These are phyloP conservation scores for Chrysogorgia sp. DNA, from an alignment of 92 coral and sea anemone species.

Conservation along the genomic window DNA sequence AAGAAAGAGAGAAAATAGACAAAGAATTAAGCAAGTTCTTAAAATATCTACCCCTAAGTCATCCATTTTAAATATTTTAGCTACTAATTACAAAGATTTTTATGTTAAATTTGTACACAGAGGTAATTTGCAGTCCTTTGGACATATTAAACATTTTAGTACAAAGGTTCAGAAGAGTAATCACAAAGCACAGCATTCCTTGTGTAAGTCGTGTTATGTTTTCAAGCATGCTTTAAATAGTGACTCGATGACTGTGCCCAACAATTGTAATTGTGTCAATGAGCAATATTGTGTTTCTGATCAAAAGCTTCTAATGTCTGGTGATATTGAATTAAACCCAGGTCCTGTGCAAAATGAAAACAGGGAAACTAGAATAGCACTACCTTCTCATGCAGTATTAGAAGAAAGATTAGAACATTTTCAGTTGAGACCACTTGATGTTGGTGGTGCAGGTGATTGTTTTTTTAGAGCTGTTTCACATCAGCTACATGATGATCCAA, in stretches of 20 bases:
- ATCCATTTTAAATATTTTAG: conserved; percentile 27
- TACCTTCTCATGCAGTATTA: conserved; percentile 1
- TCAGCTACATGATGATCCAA: conserved; percentile 48
- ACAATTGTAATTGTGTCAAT: neutral
- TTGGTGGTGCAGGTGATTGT: conserved; percentile 53
- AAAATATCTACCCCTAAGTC: conserved; percentile 50
- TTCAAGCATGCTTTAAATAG: neutral
- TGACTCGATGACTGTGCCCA: neutral
- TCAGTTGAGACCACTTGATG: conserved; percentile 55
- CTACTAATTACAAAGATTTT: conserved; percentile 48
- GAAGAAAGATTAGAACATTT: neutral
- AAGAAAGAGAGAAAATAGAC: conserved; percentile 51
- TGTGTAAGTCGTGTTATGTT: neutral
- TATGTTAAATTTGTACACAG: conserved; percentile 41
- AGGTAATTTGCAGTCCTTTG: conserved; percentile 28
- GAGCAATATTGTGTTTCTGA: conserved; percentile 50
- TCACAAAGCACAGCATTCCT: no score
- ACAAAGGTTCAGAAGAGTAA: neutral
- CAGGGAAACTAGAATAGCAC: neutral
- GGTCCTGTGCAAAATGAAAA: conserved; percentile 46
- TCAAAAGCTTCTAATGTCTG: conserved; percentile 50
- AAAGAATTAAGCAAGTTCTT: conserved; percentile 24
- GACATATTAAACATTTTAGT: neutral
- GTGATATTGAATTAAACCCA: conserved; percentile 63
- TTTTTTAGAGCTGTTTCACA: conserved; percentile 39